These are phyloP conservation scores for Caenorhabditis remanei DNA, from an alignment of 1,140 invertebrate genomes.

Conservation along the genomic window DNA sequence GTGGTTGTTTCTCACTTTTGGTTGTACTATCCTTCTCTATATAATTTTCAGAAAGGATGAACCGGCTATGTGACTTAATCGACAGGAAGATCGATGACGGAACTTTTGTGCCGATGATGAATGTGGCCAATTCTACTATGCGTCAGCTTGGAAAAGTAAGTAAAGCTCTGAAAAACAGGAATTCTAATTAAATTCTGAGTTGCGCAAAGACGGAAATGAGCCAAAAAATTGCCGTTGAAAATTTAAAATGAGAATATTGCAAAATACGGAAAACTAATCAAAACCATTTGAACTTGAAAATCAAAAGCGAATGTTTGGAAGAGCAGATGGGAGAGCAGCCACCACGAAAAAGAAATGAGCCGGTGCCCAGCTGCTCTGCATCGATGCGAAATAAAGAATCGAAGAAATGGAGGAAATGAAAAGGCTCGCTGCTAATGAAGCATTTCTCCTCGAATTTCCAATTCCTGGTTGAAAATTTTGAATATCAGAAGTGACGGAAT, in stretches of 20 bases:
- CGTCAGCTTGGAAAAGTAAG: constrained; percentile 39
- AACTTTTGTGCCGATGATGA: not conserved
- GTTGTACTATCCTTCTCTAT: not conserved
- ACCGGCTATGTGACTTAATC: constrained; percentile 31
- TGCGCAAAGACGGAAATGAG: not conserved
- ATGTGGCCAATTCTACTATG: not conserved
- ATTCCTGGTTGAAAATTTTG: too few relatives aligned
- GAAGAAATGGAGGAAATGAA: too few relatives aligned
- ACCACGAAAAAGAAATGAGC: not conserved
- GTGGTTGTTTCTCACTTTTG: not conserved
- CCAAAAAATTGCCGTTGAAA: not conserved
- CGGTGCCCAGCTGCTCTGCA: too few relatives aligned
- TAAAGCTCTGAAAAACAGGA: not conserved
- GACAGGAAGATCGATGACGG: constrained; percentile 50
- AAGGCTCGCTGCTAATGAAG: too few relatives aligned
- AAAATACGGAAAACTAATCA: not conserved
- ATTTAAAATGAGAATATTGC: not conserved
- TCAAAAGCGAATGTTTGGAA: not conserved
- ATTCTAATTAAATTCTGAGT: not conserved
- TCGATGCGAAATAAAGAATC: too few relatives aligned
- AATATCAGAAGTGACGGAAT: not conserved
- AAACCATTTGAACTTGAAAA: not conserved
- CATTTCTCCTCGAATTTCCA: too few relatives aligned
- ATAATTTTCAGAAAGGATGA: constrained; percentile 34
- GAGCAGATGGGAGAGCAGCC: not conserved